Conservation (phyloP, 2,113 vertebrate species). For the Ciconia maguari region DNA sequence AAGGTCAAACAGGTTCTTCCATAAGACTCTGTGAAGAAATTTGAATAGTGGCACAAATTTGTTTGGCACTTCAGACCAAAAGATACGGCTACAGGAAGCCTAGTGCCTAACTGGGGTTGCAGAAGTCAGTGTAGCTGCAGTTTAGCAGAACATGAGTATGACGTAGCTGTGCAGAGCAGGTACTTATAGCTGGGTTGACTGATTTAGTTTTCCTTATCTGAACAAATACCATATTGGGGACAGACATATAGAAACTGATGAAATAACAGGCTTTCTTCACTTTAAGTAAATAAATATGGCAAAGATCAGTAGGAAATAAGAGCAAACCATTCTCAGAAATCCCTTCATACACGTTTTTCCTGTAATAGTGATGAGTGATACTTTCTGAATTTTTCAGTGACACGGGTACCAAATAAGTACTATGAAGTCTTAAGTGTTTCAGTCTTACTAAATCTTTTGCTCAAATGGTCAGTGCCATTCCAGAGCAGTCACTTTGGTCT, state of each 20-base stretch:
- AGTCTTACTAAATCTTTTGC: not conserved
- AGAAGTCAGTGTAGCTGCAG: not conserved
- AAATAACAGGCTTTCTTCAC: not conserved
- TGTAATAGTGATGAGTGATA: not conserved
- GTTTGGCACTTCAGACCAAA: not conserved
- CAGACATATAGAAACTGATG: not conserved
- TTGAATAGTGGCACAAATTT: not conserved
- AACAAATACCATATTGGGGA: not conserved
- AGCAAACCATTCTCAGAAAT: not conserved
- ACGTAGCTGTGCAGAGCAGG: not conserved
- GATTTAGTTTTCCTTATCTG: not conserved
- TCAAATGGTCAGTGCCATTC: not conserved
- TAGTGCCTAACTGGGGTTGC: not conserved
- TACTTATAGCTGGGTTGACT: not conserved
- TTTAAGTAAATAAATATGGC: not conserved
- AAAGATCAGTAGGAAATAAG: not conserved
- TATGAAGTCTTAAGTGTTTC: not conserved
- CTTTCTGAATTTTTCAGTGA: not conserved
- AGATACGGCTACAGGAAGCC: not conserved
- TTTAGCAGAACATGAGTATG: rapidly evolving
- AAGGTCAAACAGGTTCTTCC: not conserved
- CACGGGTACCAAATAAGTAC: not conserved
- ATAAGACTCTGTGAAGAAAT: not conserved
- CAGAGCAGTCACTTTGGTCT: not conserved
- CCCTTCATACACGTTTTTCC: not conserved